Evolutionary conservation across 2,888 invertebrate species (phyloP).

Genomic region (Ophraella communa): DNA sequence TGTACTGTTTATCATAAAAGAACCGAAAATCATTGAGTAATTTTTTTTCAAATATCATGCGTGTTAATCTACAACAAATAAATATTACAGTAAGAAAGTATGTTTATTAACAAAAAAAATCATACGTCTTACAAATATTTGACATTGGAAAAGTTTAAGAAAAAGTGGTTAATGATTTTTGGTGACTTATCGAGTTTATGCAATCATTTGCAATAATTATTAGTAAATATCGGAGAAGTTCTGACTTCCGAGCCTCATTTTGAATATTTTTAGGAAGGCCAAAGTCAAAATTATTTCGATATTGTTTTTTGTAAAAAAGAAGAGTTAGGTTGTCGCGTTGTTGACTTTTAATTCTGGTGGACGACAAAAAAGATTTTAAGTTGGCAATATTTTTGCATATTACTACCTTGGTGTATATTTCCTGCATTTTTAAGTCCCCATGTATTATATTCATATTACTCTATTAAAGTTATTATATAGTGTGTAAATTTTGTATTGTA

Average conservation of each 20-base stretch:
- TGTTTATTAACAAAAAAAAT: no score
- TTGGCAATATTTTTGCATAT: constrained; percentile 64
- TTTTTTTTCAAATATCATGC: neutral
- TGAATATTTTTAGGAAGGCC: constrained; percentile 12
- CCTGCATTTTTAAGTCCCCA: constrained; percentile 58
- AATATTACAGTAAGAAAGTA: no score
- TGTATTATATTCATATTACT: constrained; percentile 63
- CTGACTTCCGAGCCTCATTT: constrained; percentile 6
- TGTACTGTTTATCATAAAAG: constrained; percentile 51
- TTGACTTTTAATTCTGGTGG: constrained; percentile 57
- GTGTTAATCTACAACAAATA: no score
- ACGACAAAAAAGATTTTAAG: constrained; percentile 58
- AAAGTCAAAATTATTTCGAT: constrained; percentile 9
- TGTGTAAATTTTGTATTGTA: constrained; percentile 80
- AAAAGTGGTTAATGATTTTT: constrained; percentile 5
- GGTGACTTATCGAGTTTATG: constrained; percentile 33
- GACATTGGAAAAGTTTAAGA: neutral
- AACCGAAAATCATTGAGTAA: neutral
- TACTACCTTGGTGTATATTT: constrained; percentile 59
- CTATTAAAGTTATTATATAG: constrained; percentile 68
- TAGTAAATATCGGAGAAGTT: constrained; percentile 30
- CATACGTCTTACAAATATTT: neutral
- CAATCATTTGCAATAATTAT: constrained; percentile 51
- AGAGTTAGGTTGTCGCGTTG: constrained; percentile 53
- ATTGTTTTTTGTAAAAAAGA: constrained; percentile 40